Conservation (phyloP, 2,113 vertebrate genomes). For the Heterocephalus glaber region DNA sequence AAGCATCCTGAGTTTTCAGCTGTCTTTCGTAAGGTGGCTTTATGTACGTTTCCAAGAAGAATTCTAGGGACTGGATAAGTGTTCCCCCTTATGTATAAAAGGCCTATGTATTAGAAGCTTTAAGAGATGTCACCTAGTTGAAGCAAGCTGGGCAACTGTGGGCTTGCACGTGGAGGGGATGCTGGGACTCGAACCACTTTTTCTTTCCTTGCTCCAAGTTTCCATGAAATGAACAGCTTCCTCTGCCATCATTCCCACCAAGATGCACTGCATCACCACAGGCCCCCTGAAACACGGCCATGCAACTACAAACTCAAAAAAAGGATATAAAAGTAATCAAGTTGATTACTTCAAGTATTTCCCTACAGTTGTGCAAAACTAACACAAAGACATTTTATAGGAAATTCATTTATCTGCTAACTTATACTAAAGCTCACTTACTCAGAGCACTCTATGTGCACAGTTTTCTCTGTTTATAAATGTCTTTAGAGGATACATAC, state of each 20-base stretch:
- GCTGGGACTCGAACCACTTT: too few species aligned
- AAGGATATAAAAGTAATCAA: neutral
- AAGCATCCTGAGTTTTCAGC: neutral
- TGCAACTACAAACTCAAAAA: neutral
- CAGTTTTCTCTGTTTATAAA: neutral
- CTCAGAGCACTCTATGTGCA: neutral
- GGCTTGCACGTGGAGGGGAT: too few species aligned
- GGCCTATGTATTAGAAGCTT: neutral
- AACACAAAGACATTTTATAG: neutral
- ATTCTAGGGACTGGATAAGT: neutral
- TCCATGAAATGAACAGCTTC: neutral
- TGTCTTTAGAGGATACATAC: neutral
- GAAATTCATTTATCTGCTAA: neutral
- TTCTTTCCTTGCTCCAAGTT: neutral
- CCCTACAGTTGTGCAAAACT: neutral
- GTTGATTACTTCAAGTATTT: neutral
- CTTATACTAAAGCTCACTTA: neutral
- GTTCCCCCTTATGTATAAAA: neutral
- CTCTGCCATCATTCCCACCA: neutral
- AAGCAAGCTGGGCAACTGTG: neutral
- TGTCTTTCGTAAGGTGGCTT: neutral
- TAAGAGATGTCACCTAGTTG: neutral
- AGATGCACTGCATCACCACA: fast-evolving
- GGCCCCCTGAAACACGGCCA: neutral
- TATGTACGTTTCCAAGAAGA: neutral